Evolutionary conservation across 2,113 vertebrate genomes (phyloP), one percentile per base, ranked within the genome.

Genomic region (Indicator indicator): DNA sequence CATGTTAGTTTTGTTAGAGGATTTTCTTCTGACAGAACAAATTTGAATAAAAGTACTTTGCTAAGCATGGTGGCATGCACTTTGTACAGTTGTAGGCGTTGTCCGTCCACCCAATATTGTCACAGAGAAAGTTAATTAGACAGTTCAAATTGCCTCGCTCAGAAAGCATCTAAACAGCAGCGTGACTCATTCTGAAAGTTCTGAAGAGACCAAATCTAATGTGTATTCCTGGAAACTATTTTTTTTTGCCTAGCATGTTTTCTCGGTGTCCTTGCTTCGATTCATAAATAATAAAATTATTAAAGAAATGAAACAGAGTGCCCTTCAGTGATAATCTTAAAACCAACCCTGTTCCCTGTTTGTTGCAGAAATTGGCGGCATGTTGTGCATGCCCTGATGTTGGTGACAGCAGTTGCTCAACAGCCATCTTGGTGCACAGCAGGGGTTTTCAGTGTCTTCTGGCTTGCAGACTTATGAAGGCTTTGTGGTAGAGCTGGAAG

Each of bases 11-110:
- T 95, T 94, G 88, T 97, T 93, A 90, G 77, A 92, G 95, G 94
- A 93, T 96, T 97, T 96, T 96, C 93, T 93, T 94, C 70, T 95
- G 90, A 93, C 67, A 82, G 91, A 93, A 88, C 68, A 93, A 90
- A 89, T 92, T 83, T 91, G 92, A 94, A 94, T 96, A 91, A 88
- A 96, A 88, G 71, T 68, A 92, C 93, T 94, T 94, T 87, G 83
- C 87, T 95, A 89, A 91, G 94, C 78, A 83, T 88, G 87, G 85
- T 19, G 55, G 71, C 38, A 6, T 93, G 80, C 48, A 54, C 89
- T 92, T 54, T 68, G 71, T 96, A 78, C 89, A 95, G 90, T 96
- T 88, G 80, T 93, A 83, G 86, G 62, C 74, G 84, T 96, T 96
- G 80, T 93, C 84, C 93, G 71, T 19, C 64, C 3, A 0, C 71